Conservation (phyloP, 2,888 invertebrate genomes). For the Barypeithes pellucidus region DNA sequence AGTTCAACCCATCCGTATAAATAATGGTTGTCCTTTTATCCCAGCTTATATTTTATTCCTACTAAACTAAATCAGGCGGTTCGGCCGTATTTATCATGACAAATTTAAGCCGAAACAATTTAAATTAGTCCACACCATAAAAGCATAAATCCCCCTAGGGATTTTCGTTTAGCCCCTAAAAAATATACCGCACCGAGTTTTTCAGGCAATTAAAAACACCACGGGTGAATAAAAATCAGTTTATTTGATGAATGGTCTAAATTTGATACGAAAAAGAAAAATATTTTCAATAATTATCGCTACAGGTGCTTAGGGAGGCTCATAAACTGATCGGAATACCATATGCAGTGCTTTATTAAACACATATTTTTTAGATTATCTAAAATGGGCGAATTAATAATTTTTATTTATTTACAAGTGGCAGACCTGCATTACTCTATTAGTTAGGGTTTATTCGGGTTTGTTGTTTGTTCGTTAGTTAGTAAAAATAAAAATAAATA, state of each 20-base stretch:
- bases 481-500: too few species aligned
- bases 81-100: neutral
- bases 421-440: too few species aligned
- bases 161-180: constrained; percentile 29
- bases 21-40: neutral
- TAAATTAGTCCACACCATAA: constrained; percentile 24
- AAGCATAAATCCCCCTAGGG: constrained; percentile 14
- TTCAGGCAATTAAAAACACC: constrained; percentile 33
- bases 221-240: constrained; percentile 23
- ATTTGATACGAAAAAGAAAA: constrained; percentile 40
- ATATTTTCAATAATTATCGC: constrained; percentile 38
- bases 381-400: neutral
- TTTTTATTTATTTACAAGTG: too few species aligned
- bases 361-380: neutral
- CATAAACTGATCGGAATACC: neutral
- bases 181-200: constrained; percentile 28
- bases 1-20: too few species aligned
- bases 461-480: too few species aligned
- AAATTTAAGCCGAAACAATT: constrained; percentile 18
- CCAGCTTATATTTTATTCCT: neutral
- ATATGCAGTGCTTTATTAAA: neutral
- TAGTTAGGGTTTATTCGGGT: too few species aligned
- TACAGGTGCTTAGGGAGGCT: constrained; percentile 15
- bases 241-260: constrained; percentile 36
- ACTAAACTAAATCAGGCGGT: neutral